phyloP scores from a whole-genome alignment of 2,113 vertebrate genomes.

The Muntiacus muntjak region DNA sequence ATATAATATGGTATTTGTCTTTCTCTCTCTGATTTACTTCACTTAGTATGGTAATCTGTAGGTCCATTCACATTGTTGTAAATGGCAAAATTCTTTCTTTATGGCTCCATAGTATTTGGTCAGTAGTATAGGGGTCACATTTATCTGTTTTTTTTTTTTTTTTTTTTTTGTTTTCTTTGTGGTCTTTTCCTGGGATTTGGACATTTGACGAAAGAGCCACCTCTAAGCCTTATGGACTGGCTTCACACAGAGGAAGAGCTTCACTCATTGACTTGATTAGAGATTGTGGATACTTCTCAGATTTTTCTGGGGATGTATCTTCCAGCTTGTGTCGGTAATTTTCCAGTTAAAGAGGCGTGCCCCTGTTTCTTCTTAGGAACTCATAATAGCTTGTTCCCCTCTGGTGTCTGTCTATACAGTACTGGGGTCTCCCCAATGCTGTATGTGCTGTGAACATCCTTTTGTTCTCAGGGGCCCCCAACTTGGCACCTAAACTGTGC shows the following conservation, averaged over 20 bases:
- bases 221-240: not conserved
- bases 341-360: too few species aligned
- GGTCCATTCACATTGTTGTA: not conserved
- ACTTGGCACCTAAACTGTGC: not conserved
- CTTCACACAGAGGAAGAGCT: not conserved
- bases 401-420: not conserved
- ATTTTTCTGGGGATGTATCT: not conserved
- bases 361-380: not conserved
- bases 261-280: not conserved
- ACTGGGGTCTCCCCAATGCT: not conserved
- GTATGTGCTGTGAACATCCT: accelerated
- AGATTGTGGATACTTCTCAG: not conserved
- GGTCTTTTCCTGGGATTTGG: not conserved
- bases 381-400: not conserved
- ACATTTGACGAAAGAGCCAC: not conserved
- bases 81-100: not conserved
- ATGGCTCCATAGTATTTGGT: not conserved
- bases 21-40: not conserved
- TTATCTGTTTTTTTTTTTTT: too few species aligned
- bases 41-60: not conserved
- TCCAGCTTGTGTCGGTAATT: not conserved
- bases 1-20: not conserved
- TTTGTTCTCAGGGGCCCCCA: not conserved
- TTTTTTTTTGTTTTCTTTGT: not conserved
- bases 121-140: not conserved